Percentiles rank a stretch among this genome's conserved stretches.
Evolutionary conservation across 2,888 invertebrate species (phyloP).

Genomic region (Phytoseiulus persimilis): DNA sequence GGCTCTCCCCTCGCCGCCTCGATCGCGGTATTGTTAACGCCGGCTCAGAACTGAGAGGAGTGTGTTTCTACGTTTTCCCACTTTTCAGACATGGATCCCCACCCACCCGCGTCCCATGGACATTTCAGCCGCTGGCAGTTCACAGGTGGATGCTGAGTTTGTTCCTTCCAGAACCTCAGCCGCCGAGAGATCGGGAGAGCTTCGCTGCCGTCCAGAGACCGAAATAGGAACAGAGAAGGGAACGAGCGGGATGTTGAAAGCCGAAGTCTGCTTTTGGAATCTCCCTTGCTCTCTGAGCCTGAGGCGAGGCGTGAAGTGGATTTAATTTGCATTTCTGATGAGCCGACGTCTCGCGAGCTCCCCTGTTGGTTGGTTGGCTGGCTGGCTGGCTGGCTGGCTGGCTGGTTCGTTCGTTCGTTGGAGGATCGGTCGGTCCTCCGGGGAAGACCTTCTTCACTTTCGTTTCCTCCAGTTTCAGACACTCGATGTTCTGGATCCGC

Average conservation of each 20-base stretch:
- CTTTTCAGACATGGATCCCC: no score
- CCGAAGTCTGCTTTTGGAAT: background rate
- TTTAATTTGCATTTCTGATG: background rate
- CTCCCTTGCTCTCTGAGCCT: background rate
- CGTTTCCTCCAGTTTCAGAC: background rate
- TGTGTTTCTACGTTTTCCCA: no score
- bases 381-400: no score
- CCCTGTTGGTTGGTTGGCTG: background rate
- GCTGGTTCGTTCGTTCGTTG: background rate
- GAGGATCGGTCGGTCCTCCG: background rate
- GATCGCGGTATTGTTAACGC: background rate
- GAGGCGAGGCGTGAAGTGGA: conserved; percentile 5
- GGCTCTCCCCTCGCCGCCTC: background rate
- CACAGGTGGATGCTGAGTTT: no score
- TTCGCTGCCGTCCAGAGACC: background rate
- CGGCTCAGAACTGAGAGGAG: no score
- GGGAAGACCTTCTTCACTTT: background rate
- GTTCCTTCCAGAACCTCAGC: no score
- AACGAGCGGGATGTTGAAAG: background rate
- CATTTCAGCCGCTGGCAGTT: no score
- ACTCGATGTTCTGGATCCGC: background rate
- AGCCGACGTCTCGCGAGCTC: background rate
- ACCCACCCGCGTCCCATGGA: no score
- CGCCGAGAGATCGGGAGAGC: background rate
- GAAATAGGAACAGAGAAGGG: background rate